Conservation (phyloP, 2,888 invertebrate genomes). For the Brachycybe producta region DNA sequence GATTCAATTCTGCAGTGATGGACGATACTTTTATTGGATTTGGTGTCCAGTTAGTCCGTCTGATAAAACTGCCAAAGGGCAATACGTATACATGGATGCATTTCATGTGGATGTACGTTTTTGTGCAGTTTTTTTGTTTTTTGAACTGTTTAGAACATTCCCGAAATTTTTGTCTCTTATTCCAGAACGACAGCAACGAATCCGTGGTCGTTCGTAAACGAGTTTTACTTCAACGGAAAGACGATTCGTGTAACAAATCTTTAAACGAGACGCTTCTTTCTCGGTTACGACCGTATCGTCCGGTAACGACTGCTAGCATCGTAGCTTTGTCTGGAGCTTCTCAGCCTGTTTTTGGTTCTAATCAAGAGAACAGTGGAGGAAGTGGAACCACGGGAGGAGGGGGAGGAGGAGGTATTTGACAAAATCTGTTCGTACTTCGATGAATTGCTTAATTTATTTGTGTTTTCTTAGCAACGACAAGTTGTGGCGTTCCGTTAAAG, state of each 20-base stretch:
- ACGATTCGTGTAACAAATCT: slow-evolving; percentile 28
- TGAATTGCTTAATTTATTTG: slow-evolving; percentile 2
- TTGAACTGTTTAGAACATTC: neutral
- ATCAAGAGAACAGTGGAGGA: slow-evolving; percentile 6
- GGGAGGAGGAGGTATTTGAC: neutral
- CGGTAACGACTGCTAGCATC: slow-evolving; percentile 28
- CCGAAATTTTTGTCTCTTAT: neutral
- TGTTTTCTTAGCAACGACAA: slow-evolving; percentile 25
- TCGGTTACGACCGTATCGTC: slow-evolving; percentile 29
- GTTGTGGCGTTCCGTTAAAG: slow-evolving; percentile 30
- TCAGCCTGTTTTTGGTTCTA: neutral
- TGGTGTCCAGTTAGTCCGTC: slow-evolving; percentile 27
- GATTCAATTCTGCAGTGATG: slow-evolving; percentile 31
- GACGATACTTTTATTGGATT: slow-evolving; percentile 31
- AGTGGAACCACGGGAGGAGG: neutral
- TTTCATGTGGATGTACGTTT: slow-evolving; percentile 28
- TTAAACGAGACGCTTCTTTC: slow-evolving; percentile 31
- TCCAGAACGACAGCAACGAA: slow-evolving; percentile 8
- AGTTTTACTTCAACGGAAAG: slow-evolving; percentile 28
- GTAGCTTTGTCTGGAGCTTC: slow-evolving; percentile 29
- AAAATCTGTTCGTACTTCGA: neutral
- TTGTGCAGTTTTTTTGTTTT: slow-evolving; percentile 10
- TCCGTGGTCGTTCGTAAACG: slow-evolving; percentile 16
- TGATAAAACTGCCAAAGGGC: slow-evolving; percentile 30
- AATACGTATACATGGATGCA: slow-evolving; percentile 28